Evolutionary conservation across 2,888 invertebrate genomes (phyloP), one percentile per base, ranked within the genome.

Genomic region (Brassicogethes aeneus): DNA sequence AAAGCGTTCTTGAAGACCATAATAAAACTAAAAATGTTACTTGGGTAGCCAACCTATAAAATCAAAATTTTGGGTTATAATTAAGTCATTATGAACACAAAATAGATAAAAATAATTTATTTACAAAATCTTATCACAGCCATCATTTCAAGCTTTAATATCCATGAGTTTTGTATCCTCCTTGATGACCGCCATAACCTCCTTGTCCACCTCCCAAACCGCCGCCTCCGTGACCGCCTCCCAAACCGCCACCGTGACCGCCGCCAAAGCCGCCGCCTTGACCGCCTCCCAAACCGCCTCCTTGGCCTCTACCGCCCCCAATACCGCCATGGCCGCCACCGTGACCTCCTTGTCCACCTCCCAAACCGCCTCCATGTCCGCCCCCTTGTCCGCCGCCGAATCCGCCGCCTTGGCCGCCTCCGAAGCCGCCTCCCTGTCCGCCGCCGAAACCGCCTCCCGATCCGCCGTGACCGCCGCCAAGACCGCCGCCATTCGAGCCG

Each of bases 401-500:
- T 3, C 70, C 71, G 15, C 53, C 50, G 66, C 60, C 49, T 62
- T 69, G 47, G 23, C 49, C 52, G 68, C 75, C 75, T 50, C 12
- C 32, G 14, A 10, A 7, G 14, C 14, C 32, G 32, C 14, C 69
- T 1, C 3, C 34, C 30, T 15, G n/a, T 16, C 70, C 70, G 0
- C 72, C 32, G 12, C 12, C 12, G 12, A 32, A 13, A 3, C 12
- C 32, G 16, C 16, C 17, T 31, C 30, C 42, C 42, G n/a, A n/a
- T 8, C 57, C 51, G 13, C 51, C 54, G n/a, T 47, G 44, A 33
- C 48, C 48, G n/a, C 41, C 40, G 8, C 55, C 52, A 8, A 73
- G 72, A 53, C 73, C 70, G n/a, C n/a, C n/a, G 2, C 69, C 72
- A 1, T 70, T 70, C 3, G 69, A 70, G 32, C 12, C 33, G 17